Evolutionary conservation across 1,140 invertebrate genomes (phyloP).

Genomic region (Apocrypta bakeri): DNA sequence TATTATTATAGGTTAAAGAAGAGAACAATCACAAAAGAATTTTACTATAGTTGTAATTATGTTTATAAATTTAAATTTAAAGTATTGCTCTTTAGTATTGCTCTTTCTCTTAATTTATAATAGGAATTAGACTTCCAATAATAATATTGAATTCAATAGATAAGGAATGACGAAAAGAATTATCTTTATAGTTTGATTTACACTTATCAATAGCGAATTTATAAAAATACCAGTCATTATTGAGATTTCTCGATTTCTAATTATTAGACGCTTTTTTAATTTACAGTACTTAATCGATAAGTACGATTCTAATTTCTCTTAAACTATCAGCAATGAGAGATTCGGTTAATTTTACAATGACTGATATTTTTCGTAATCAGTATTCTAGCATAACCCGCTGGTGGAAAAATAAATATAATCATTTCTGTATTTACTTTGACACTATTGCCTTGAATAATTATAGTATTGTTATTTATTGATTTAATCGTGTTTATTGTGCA

Average conservation of each 20-base stretch:
- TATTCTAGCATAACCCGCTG: neutral
- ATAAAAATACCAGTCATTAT: neutral
- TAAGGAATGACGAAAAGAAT: neutral
- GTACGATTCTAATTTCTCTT: no score
- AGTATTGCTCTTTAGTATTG: neutral
- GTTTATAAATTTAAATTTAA: neutral
- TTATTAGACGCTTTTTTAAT: neutral
- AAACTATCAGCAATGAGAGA: neutral
- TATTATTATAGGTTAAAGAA: constrained; percentile 6
- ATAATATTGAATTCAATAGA: neutral
- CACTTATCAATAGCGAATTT: neutral
- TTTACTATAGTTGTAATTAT: neutral
- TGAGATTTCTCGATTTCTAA: neutral
- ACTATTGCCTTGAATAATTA: neutral
- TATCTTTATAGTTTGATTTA: neutral
- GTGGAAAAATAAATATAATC: neutral
- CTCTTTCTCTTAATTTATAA: neutral
- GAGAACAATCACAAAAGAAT: neutral
- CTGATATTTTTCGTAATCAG: neutral
- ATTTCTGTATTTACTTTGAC: neutral
- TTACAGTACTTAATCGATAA: no score
- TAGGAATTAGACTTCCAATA: neutral
- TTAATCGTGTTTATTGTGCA: constrained; percentile 1
- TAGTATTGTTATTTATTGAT: constrained; percentile 3
- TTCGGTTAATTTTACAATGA: neutral